Base-by-base conservation (phyloP, 2,888 invertebrate genomes). In the Criorhina ranunculi region DNA sequence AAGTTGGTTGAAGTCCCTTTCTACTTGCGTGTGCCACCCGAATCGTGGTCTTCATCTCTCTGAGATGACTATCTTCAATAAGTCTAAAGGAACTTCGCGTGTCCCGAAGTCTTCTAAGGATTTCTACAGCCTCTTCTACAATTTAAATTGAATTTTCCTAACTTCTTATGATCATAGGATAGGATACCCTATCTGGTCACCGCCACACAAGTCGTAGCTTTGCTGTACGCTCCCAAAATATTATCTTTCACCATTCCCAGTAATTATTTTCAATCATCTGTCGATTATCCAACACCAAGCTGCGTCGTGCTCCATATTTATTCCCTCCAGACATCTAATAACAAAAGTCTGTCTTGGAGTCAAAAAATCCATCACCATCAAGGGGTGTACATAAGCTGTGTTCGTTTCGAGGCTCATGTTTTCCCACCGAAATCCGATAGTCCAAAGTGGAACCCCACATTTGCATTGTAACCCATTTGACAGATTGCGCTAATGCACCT, bases 371-470 rank as follows among this genome's bases (percentile, higher is more conserved):
- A 31, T 19, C 4, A 42, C 35, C 15, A 35, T 15, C 5, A 9
- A n/a, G n/a, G n/a, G n/a, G n/a, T 24, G 24, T 4, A 4, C 24
- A 1, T 24, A 24, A 24, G 24, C 24, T 24, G 24, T 8, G 9
- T 42, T n/a, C 12, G 24, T 69, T 55, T 35, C 73, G 62, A 15
- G 62, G 49, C 31, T 67, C 5, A 31, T 29, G 55, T 60, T 60
- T 67, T 83, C 72, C 53, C 78, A 73, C 46, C 19, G 82, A 78
- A 83, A 83, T 67, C 29, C 9, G 78, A 83, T 83, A 83, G 49
- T 44, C 15, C 40, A 0, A 59, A 49, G 44, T 31, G 44, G n/a
- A n/a, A n/a, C n/a, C n/a, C n/a, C 67, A 70, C 42, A 78, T 53
- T 64, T 72, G 59, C 66, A 66, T 77, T 53, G 24, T 67, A 57